Evolutionary conservation across 92 coral and sea anemone genomes (phyloP), one percentile per base, ranked within the genome.

Genomic region (Parazoanthus darwini): DNA sequence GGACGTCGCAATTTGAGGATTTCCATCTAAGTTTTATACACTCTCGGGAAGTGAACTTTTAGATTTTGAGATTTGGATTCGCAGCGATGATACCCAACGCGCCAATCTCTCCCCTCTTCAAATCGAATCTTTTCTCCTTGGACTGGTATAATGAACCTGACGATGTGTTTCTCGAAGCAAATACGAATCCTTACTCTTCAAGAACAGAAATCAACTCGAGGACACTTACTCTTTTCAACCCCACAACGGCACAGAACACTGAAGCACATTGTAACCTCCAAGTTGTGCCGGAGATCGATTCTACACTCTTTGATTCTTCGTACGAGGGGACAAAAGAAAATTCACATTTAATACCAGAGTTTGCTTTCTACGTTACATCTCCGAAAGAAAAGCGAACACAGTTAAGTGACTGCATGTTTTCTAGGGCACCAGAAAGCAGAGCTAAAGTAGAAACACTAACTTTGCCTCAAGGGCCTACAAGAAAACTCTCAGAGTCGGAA

Each of bases 401-500:
- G 11, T 46, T 84, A 3, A 72, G 22, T 48, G 87, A 84, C 37
- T 84, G 87, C 25, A 25, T 84, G 79, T 84, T 70, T 46, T 70
- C 87, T 25, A 67, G n/a, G 29, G 68, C 39, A 37, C 14, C 5
- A 5, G 68, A 84, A 44, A 46, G 3, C 20, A 1, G 46, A 8
- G 23, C 78, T 3, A 15, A 48, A 25, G 36, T 48, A 1, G 67
- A 37, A 48, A 46, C 26, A 15, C 37, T 84, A 8, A 13, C 59
- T 14, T 35, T 46, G 10, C 78, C 87, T 48, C 65, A 3, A 33
- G 37, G 23, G 1, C 37, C 87, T 1, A 13, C 78, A 44, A 46
- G 87, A 50, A 84, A 84, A 42, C 54, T 84, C 8, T 84, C 87
- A 71, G 87, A 84, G 22, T 84, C 87, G 5, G 87, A 84, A 84